Base-by-base conservation (phyloP, 2,797 vertebrate genomes). In the Sciaenops ocellatus region DNA sequence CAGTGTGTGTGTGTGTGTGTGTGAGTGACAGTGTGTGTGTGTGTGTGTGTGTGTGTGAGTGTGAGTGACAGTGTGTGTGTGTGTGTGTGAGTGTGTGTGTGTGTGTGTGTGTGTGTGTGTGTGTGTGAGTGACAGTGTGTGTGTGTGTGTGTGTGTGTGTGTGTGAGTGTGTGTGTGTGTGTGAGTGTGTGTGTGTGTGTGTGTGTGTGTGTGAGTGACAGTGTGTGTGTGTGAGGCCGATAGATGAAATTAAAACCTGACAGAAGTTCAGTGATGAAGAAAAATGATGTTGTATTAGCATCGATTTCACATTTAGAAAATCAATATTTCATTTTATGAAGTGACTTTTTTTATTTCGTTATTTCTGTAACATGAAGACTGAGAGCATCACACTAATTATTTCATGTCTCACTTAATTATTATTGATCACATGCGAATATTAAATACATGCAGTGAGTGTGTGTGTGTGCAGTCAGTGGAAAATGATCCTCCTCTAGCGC, bases 301-400 rank as follows among this genome's bases (percentile, higher is more conserved):
- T 69, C 22, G 80, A 82, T 77, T 73, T 77, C 69, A 73, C 69
- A 77, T 82, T 82, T 68, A 68, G 34, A 63, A 77, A 66, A 52
- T 82, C 73, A 57, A 82, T 82, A 73, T 18, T 72, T 81, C 50
- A 81, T 81, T 68, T 62, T 30, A 65, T 80, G 22, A 44, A 72
- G 50, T 46, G 67, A 44, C 57, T 28, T 55, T 63, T 46, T 38
- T 52, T 2, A n/a, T 75, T 70, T 65, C 17, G 52, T 79, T 79
- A 48, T 13, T 51, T 18, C 10, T 50, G 30, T 5, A 5, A 34
- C 34, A 38, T 2, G 34, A 38, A 7, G 38, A 46, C 24, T 63
- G 42, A 51, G 20, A 1, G 5, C 24, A 6, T 6, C 26, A 42
- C 12, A 44, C 4, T 34, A 24, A 57, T 61, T 46, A 10, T 46